Conservation (phyloP, 2,113 vertebrate genomes). For the Murina feae region DNA sequence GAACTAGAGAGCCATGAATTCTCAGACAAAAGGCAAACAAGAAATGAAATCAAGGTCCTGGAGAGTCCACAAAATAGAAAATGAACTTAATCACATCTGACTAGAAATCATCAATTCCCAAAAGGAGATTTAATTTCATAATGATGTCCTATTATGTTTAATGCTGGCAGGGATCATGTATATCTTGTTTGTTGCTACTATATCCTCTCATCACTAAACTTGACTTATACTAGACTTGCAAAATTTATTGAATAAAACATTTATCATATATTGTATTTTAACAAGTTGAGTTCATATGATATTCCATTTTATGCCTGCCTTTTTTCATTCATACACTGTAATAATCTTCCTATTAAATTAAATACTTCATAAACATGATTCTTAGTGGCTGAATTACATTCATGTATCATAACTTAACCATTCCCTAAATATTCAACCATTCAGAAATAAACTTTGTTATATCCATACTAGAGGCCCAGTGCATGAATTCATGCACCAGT, state of each 20-base stretch:
- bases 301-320: conserved; percentile 1
- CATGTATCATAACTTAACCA: conserved; percentile 20
- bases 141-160: conserved; percentile 40
- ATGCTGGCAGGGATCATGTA: neutral
- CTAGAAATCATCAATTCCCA: neutral
- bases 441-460: conserved; percentile 39
- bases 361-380: conserved; percentile 33
- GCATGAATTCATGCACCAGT: no score
- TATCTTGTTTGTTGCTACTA: conserved; percentile 14
- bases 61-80: conserved; percentile 42
- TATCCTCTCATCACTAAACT: neutral
- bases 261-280: conserved; percentile 2
- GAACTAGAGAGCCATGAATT: conserved; percentile 34
- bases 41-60: conserved; percentile 39
- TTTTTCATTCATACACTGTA: neutral
- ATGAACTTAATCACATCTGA: conserved; percentile 47
- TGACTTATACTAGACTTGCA: neutral
- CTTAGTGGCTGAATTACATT: neutral
- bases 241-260: conserved; percentile 8
- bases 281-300: neutral
- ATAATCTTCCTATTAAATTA: conserved; percentile 32
- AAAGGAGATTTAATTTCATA: conserved; percentile 37
- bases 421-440: neutral
- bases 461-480: neutral
- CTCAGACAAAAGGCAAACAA: conserved; percentile 46